These are phyloP conservation scores for Psophia crepitans DNA, from an alignment of 2,113 vertebrate species.

Conservation along the genomic window DNA sequence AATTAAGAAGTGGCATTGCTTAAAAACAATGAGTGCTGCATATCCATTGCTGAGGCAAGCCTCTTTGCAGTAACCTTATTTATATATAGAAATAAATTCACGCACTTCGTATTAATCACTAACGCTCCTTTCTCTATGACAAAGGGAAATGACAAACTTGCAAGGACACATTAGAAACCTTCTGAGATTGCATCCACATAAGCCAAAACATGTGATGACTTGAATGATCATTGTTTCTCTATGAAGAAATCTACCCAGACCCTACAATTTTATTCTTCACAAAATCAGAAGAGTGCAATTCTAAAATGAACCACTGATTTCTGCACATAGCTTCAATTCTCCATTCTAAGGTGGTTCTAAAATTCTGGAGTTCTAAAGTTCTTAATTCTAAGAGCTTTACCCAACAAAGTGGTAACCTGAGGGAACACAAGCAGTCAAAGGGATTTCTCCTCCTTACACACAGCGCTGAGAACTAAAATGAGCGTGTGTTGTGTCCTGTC, in stretches of 20 bases:
- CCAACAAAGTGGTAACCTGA: background rate
- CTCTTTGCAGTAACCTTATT: background rate
- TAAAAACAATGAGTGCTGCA: conserved; percentile 17
- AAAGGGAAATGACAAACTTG: conserved; percentile 23
- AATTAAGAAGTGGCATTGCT: conserved; percentile 31
- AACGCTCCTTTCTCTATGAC: background rate
- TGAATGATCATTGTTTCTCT: background rate
- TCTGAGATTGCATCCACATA: background rate
- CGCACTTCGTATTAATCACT: background rate
- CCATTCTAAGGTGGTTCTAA: background rate
- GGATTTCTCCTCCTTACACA: background rate
- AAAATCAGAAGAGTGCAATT: background rate
- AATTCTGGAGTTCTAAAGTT: background rate
- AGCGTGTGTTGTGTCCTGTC: background rate
- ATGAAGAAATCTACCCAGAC: background rate
- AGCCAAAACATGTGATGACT: background rate
- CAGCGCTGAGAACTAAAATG: accelerated
- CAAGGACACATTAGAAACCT: background rate
- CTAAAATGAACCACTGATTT: background rate
- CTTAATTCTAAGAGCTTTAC: background rate
- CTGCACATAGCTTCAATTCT: background rate
- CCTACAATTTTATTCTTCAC: background rate
- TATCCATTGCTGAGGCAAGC: background rate
- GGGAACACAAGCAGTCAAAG: background rate
- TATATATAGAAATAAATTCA: conserved; percentile 26